These are phyloP conservation scores for Conus canariensis DNA, from an alignment of 2,888 invertebrate species.

Conservation along the genomic window DNA sequence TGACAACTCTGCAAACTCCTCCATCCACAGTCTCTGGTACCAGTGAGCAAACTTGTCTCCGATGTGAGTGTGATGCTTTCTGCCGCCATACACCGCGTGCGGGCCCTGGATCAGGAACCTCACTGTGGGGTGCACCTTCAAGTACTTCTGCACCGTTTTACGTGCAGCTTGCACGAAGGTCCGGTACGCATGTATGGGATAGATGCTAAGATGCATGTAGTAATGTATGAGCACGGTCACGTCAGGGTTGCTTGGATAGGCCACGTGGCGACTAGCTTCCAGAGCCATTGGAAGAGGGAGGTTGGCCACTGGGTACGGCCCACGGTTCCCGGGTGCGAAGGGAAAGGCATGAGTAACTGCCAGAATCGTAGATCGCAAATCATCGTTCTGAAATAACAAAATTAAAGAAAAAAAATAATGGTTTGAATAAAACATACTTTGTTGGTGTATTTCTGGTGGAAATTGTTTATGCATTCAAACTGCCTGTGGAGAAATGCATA, in stretches of 20 bases:
- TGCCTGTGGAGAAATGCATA: too few relatives aligned
- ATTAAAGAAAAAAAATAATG: too few relatives aligned
- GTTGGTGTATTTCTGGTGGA: too few relatives aligned
- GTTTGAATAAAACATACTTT: too few relatives aligned
- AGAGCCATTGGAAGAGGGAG: not conserved
- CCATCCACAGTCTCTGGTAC: not conserved
- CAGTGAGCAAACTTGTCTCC: not conserved
- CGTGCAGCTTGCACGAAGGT: not conserved
- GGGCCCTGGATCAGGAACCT: conserved; percentile 1
- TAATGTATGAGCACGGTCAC: not conserved
- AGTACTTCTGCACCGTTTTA: conserved; percentile 7
- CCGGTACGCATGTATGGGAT: not conserved
- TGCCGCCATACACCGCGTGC: not conserved
- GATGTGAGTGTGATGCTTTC: not conserved
- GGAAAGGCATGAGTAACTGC: not conserved
- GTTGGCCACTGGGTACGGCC: not conserved
- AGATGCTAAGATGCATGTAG: not conserved
- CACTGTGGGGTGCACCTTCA: conserved; percentile 1
- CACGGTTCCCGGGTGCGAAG: not conserved
- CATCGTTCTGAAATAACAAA: not conserved
- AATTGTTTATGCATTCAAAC: too few relatives aligned
- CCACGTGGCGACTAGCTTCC: not conserved
- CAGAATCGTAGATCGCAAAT: not conserved
- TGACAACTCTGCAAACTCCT: not conserved
- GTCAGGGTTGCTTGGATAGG: not conserved